phyloP scores from a whole-genome alignment of 2,113 vertebrate genomes.

The Heterotis niloticus region DNA sequence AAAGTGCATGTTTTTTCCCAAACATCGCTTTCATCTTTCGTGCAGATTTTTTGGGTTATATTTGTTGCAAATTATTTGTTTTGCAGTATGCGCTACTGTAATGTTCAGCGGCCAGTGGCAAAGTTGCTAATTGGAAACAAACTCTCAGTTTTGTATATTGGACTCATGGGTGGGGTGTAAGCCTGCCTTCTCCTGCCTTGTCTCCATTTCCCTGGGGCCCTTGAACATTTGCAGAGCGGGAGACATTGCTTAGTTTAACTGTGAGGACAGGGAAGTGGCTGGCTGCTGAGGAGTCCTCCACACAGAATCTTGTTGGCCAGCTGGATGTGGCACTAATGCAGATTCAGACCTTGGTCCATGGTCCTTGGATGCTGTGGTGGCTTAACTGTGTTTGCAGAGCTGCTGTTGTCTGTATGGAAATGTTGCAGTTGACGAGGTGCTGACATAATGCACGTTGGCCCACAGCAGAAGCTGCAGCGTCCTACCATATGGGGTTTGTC shows the following conservation, averaged over 20 bases:
- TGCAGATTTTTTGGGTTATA: not conserved
- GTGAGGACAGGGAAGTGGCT: not conserved
- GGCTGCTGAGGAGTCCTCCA: no score
- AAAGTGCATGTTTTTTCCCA: constrained; percentile 11
- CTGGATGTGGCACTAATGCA: no score
- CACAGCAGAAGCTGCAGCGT: not conserved
- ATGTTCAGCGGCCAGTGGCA: not conserved
- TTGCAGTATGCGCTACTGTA: not conserved
- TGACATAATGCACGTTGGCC: not conserved
- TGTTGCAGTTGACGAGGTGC: not conserved
- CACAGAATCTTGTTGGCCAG: no score
- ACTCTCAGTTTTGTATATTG: not conserved
- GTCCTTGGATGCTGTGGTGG: no score
- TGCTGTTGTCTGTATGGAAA: not conserved
- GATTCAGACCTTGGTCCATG: no score
- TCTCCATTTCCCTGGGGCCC: not conserved
- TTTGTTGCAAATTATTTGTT: not conserved
- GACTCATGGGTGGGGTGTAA: not conserved
- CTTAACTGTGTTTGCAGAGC: not conserved
- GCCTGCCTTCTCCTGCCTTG: not conserved
- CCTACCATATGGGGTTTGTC: not conserved
- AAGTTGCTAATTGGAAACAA: not conserved
- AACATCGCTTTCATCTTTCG: not conserved
- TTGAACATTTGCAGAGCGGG: not conserved
- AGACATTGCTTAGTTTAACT: no score